Percentiles rank a stretch among this genome's conserved stretches.
phyloP scores from a whole-genome alignment of 2,888 invertebrate species.

The Himalopsyche anomala region DNA sequence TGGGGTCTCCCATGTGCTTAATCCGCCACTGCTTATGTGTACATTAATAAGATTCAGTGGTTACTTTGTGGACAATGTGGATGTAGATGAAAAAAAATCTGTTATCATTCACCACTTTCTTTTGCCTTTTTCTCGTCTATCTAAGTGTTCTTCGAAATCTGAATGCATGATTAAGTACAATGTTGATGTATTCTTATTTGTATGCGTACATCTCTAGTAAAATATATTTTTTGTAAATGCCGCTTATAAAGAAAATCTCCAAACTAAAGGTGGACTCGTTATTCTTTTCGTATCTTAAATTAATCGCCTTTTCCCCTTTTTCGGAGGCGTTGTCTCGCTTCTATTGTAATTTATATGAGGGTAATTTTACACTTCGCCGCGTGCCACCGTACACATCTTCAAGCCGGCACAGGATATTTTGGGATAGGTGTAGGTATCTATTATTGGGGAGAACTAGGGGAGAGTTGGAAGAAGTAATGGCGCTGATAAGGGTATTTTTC shows the following conservation, averaged over 20 bases:
- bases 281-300: constrained; percentile 27
- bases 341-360: constrained; percentile 53
- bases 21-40: no score
- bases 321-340: constrained; percentile 29
- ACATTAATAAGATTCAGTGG: no score
- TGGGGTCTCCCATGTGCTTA: no score
- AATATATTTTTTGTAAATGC: not conserved
- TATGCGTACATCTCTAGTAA: not conserved
- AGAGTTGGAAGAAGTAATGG: not conserved
- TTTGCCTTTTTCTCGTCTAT: no score
- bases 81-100: no score
- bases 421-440: not conserved
- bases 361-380: constrained; percentile 50
- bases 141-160: no score
- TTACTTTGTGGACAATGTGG: no score
- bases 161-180: no score
- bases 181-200: no score
- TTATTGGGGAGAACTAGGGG: not conserved
- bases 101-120: no score
- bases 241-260: not conserved
- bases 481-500: constrained; percentile 32
- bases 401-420: constrained; percentile 11
- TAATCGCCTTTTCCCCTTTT: constrained; percentile 36
- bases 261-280: constrained; percentile 14
- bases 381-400: constrained; percentile 42